Evolutionary conservation across 2,113 vertebrate species (phyloP).

Genomic region (Cromileptes altivelis): DNA sequence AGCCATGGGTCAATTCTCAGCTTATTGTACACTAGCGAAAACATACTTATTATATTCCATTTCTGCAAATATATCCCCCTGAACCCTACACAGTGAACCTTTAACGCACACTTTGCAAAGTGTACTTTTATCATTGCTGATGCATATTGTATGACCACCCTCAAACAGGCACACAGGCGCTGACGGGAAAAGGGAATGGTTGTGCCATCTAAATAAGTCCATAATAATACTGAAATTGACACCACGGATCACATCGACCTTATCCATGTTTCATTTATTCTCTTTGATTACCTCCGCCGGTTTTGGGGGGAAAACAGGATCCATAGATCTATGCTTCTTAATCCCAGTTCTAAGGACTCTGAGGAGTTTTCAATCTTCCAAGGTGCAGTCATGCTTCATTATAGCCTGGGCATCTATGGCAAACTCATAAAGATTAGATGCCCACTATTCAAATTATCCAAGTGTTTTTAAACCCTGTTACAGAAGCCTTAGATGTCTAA

Average conservation of each 20-base stretch:
- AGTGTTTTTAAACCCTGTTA: not conserved
- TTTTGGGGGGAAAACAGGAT: slow-evolving; percentile 15
- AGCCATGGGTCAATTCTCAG: no score
- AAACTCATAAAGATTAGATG: slow-evolving; percentile 1
- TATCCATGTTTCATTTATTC: slow-evolving; percentile 29
- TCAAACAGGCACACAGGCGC: not conserved
- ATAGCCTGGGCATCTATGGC: not conserved
- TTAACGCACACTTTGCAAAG: not conserved
- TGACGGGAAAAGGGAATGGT: not conserved
- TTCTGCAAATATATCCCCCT: no score
- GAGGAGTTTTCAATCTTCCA: slow-evolving; percentile 23
- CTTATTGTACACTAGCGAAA: no score
- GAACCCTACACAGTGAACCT: no score
- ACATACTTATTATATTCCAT: no score
- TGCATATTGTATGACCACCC: not conserved
- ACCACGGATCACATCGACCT: slow-evolving; percentile 1
- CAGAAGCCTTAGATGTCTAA: not conserved
- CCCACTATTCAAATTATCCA: not conserved
- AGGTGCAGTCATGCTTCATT: slow-evolving; percentile 2
- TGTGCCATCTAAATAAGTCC: not conserved
- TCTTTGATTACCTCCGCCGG: slow-evolving; percentile 23
- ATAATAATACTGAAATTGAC: not conserved
- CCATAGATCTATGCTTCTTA: slow-evolving; percentile 36
- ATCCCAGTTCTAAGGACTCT: slow-evolving; percentile 1
- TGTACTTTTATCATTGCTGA: not conserved